Base-by-base conservation (phyloP, 2,888 invertebrate genomes). In the Petrolisthes manimaculis region DNA sequence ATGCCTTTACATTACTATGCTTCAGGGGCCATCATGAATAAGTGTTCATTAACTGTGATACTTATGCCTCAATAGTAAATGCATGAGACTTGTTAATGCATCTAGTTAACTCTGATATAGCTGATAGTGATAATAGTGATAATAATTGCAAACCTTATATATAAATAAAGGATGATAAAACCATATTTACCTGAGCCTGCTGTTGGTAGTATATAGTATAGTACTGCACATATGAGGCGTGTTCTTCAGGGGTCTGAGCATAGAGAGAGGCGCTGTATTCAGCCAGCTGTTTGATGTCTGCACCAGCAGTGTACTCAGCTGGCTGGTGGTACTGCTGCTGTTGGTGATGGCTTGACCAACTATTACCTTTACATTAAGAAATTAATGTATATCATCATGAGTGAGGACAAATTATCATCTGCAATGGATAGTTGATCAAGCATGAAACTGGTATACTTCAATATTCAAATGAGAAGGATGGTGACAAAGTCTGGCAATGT, bases 251-350 rank as follows among this genome's bases (percentile, higher is more conserved):
- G 79, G 95, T 95, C 91, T 95, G 95, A 0, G 96, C 96, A 92
- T 96, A 96, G 91, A 96, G 92, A 85, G 95, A 94, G 8, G 96
- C 96, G 92, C 96, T 96, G 92, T 96, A 96, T 92, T 96, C 96
- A 0, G 96, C 96, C 91, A 96, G 93, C 91, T 95, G 95, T 3
- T 96, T 95, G 9, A 96, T 95, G 92, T 96, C 90, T 67, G 90
- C 90, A n/a, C 90, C 90, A 24, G 90, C 90, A 21, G 90, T 90
- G 75, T 90, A 90, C 67, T 90, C 90, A n/a, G 88, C 88, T 18
- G 90, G 90, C 75, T 90, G 90, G 55, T 90, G 89, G 74, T 89
- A 84, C 81, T 89, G 89, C 56, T 89, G 89, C 53, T 89, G 89
- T 18, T 82, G 82, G 9, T 77, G 77, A 12, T 89, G 86, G 53